Conservation (phyloP, 1,140 invertebrate genomes). For the Pachyrhynchus sulphureomaculatus region DNA sequence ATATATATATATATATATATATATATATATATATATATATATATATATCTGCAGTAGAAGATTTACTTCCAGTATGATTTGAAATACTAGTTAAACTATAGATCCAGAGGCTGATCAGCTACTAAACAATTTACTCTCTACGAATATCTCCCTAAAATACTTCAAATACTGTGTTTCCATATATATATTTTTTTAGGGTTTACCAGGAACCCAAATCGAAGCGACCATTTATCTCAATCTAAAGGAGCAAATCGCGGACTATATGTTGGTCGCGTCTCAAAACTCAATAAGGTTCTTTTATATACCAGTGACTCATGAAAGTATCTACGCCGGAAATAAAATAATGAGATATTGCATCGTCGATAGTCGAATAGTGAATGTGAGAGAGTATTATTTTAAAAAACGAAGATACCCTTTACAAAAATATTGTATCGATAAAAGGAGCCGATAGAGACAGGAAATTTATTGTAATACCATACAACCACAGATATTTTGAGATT, state of each 20-base stretch:
- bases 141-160: no score
- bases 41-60: no score
- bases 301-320: conserved; percentile 38
- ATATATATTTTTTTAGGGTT: conserved; percentile 38
- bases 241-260: conserved; percentile 35
- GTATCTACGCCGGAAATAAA: conserved; percentile 38
- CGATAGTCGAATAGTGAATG: conserved; percentile 24
- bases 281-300: conserved; percentile 42
- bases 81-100: no score
- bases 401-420: conserved; percentile 30
- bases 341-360: conserved; percentile 43
- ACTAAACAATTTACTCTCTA: no score
- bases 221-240: conserved; percentile 24
- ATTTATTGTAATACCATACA: conserved; percentile 40
- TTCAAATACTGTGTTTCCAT: no score
- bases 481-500: conserved; percentile 38
- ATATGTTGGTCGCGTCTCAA: conserved; percentile 37
- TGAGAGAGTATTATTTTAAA: conserved; percentile 32
- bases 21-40: no score
- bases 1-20: no score
- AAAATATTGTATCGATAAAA: conserved; percentile 23
- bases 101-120: no score
- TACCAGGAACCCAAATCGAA: conserved; percentile 37
- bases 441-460: conserved; percentile 38
- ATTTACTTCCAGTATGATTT: no score